Evolutionary conservation across 2,888 invertebrate genomes (phyloP), one percentile per base, ranked within the genome.

Genomic region (Archaeoteleia sp.): DNA sequence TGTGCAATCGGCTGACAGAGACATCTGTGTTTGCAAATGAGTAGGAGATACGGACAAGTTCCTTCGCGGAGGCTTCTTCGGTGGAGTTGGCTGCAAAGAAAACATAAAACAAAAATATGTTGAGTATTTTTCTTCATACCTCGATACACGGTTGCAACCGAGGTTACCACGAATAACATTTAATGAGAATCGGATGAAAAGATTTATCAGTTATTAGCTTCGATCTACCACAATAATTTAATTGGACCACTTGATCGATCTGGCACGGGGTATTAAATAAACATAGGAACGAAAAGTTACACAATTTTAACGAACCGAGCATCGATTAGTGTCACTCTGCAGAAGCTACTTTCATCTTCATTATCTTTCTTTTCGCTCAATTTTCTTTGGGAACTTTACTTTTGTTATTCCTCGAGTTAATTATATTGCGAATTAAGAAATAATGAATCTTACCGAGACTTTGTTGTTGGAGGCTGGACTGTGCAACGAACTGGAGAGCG

Each of bases 11-110:
- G 88, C 87, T 0, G 88, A 88, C 66, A 87, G 81, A 1, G 89
- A 88, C 87, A 89, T 88, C 27, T 89, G 87, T 6, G 86, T 86
- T 71, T 89, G 88, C 40, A 89, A 83, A 81, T 95, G 94, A 17
- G 94, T 95, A 14, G 95, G 95, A 10, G 95, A 95, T 63, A 94
- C 93, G 8, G 94, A 94, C 53, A 95, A 88, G 85, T 95, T 95
- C 73, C 95, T 88, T 45, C 95, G 88, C 1, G 95, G 95, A 67
- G 95, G 95, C 86, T 95, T 95, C 87, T 95, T 95, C 39, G 95
- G 95, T 53, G 95, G 94, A 53, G 93, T 93, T 45, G 93, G 92
- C 92, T 93, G 88, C 35, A 85, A 84, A 45, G 70, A 15, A 30
- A 61, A 40, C 48, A 53, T 4, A 23, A 20, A 9, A n/a, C 2